phyloP scores from a whole-genome alignment of 1,140 invertebrate species.

The Rhyacophila brunnea region DNA sequence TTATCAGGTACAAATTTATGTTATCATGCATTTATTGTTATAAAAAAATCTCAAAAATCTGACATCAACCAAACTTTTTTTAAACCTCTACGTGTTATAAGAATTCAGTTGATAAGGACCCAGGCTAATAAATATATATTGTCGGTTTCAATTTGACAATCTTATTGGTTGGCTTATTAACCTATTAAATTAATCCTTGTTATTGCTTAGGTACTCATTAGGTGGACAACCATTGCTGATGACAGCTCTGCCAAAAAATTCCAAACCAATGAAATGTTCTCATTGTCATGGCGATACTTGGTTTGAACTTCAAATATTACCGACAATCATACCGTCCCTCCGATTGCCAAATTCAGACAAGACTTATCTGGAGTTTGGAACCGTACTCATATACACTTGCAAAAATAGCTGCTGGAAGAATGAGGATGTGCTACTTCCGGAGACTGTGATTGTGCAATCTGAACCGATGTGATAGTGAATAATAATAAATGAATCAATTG shows the following conservation, averaged over 20 bases:
- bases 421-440: slow-evolving; percentile 60
- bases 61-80: no score
- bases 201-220: slow-evolving; percentile 59
- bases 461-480: slow-evolving; percentile 50
- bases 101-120: no score
- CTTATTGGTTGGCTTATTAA: no score
- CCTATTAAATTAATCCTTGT: no score
- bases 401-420: slow-evolving; percentile 71
- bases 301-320: slow-evolving; percentile 76
- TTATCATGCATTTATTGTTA: slow-evolving; percentile 26
- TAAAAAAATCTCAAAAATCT: slow-evolving; percentile 1
- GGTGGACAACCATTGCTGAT: slow-evolving; percentile 62
- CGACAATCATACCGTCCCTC: slow-evolving; percentile 72
- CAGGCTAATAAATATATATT: no score
- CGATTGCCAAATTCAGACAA: slow-evolving; percentile 51
- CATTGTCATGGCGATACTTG: slow-evolving; percentile 66
- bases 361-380: slow-evolving; percentile 70
- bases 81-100: slow-evolving; percentile 9
- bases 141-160: no score
- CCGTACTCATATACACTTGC: slow-evolving; percentile 73
- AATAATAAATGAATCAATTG: no score
- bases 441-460: slow-evolving; percentile 67
- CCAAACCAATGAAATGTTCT: slow-evolving; percentile 56
- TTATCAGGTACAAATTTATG: slow-evolving; percentile 75
- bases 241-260: slow-evolving; percentile 55